phyloP scores from a whole-genome alignment of 2,113 vertebrate genomes.

The Raja brachyura region DNA sequence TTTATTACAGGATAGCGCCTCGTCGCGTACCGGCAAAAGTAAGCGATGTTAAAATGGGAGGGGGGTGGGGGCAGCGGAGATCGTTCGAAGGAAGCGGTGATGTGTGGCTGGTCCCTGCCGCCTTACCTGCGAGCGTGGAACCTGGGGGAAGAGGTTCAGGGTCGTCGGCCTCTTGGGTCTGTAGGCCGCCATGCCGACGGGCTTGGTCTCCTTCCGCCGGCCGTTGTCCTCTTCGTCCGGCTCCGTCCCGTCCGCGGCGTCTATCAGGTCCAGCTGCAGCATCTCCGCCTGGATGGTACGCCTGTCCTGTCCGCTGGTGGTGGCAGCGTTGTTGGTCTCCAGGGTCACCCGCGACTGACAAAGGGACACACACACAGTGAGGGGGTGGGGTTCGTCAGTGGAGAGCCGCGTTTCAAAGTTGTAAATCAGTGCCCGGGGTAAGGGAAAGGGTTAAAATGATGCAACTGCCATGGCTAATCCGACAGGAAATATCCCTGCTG shows the following conservation, averaged over 20 bases:
- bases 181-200: constrained; percentile 78
- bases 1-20: neutral
- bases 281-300: constrained; percentile 85
- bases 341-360: constrained; percentile 71
- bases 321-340: constrained; percentile 62
- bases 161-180: constrained; percentile 90
- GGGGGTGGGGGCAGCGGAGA: neutral
- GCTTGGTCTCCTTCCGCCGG: constrained; percentile 56
- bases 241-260: constrained; percentile 68
- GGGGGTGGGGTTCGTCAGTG: neutral
- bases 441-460: neutral
- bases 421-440: neutral
- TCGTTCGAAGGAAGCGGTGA: neutral
- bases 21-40: no score
- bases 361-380: constrained; percentile 23
- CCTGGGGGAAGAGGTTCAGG: constrained; percentile 90
- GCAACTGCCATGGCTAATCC: neutral
- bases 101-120: neutral
- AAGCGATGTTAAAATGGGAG: neutral
- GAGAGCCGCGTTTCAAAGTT: neutral
- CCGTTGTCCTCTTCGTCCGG: constrained; percentile 49
- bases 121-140: constrained; percentile 86
- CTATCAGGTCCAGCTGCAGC: constrained; percentile 87
- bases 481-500: no score
- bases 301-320: constrained; percentile 64